Base-by-base conservation (phyloP, 1,140 invertebrate genomes). In the Pseudomyrmex cubaensis region DNA sequence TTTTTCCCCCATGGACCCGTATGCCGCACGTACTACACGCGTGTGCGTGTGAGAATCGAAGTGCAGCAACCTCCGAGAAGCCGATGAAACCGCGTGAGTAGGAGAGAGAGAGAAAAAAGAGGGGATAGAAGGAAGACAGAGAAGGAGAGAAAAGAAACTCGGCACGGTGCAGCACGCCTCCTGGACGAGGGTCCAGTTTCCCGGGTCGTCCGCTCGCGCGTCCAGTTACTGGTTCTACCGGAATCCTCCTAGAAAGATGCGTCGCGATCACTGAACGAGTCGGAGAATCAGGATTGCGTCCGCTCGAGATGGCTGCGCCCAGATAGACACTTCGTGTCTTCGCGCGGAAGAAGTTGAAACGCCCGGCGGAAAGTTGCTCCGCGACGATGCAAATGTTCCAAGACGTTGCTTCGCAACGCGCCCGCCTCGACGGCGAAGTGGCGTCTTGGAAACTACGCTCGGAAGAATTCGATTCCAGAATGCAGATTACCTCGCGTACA, bases 51-150 rank as follows among this genome's bases (percentile, higher is more conserved):
- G 83, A 87, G 85, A 90, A 88, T 83, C 85, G 85, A 88, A 90
- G 90, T 90, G 90, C 90, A 90, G 85, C 91, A 92, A 92, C 88
- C 90, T 92, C 89, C 85, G 63, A 61, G 84, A 85, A 25, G 25
- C 85, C 74, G 54, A 22, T 52, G 48, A 52, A 50, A 57, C 59
- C 69, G 78, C 54, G 44, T 17, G 62, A 77, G 44, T n/a, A 63
- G 25, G 50, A 20, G 63, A 83, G 46, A 10, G 25, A 35, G 52
- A 80, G 20, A 61, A 20, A 25, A 64, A 48, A 62, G 57, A 48
- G 61, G 10, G 59, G 25, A 22, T 17, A 48, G 44, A 46, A 15
- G 59, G 20, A 57, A n/a, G 25, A 20, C 46, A 35, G 56, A 66
- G 77, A 56, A 73, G 61, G 35, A 35, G 83, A 20, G 63, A 61